Evolutionary conservation across 2,888 invertebrate genomes (phyloP).

Genomic region (Torymus tubicola): DNA sequence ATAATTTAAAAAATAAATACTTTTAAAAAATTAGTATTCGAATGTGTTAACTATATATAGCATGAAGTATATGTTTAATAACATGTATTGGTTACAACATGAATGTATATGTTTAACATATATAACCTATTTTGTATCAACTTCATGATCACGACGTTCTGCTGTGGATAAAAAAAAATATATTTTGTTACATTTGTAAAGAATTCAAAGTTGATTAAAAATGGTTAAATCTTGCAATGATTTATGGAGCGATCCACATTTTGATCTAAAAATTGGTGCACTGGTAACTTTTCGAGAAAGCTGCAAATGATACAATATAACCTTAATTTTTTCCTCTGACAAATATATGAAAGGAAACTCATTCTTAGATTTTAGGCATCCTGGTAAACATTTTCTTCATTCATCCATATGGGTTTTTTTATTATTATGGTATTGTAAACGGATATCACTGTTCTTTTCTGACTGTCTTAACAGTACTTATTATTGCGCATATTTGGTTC

Average conservation of each 20-base stretch:
- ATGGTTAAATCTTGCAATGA: slow-evolving; percentile 49
- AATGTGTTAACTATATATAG: no score
- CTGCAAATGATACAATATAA: not conserved
- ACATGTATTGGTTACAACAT: no score
- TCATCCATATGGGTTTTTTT: not conserved
- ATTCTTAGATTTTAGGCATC: not conserved
- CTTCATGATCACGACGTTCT: no score
- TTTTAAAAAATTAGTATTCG: no score
- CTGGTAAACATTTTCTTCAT: not conserved
- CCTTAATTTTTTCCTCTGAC: not conserved
- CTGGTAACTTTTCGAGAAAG: slow-evolving; percentile 46
- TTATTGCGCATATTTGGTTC: slow-evolving; percentile 5
- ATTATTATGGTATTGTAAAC: not conserved
- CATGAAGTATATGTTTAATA: no score
- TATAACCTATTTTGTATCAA: no score
- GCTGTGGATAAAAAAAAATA: not conserved
- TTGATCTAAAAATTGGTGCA: slow-evolving; percentile 57
- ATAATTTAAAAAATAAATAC: not conserved
- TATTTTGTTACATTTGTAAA: no score
- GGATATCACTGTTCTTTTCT: slow-evolving; percentile 19
- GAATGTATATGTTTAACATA: no score
- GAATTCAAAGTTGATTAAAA: not conserved
- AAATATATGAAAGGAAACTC: no score
- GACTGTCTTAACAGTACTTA: not conserved
- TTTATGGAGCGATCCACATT: slow-evolving; percentile 55